Evolutionary conservation across 2,113 vertebrate genomes (phyloP), one percentile per base, ranked within the genome.

Genomic region (Pluvianellus socialis): DNA sequence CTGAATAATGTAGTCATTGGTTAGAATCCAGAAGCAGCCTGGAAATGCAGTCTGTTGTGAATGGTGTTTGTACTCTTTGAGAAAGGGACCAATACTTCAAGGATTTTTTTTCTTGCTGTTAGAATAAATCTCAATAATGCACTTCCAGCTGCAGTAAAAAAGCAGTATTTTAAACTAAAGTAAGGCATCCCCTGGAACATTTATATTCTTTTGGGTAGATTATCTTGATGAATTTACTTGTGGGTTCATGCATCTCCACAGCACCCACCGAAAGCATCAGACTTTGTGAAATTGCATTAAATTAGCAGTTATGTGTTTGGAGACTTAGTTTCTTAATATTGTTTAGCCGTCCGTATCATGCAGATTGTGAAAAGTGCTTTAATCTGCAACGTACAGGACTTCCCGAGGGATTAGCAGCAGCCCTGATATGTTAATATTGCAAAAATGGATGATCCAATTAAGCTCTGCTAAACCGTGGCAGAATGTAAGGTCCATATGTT

Each of bases 391-490:
- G 88, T 76, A 72, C 88, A 86, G 94, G 79, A 40, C 58, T 76
- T 94, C 95, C 89, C 2, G 0, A 45, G 92, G 91, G 96, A 97
- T 97, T 82, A 97, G 91, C 89, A 71, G 71, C 95, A 71, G 90
- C 90, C 89, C 84, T 90, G 84, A 77, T 79, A 90, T 90, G 95
- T 95, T 96, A 96, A 97, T 97, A 94, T 90, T 66, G 79, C 88
- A 92, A 92, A 97, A 97, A 98, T 96, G 96, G 89, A 97, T 97
- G 95, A 97, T 97, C 97, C 96, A 96, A 97, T 98, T 97, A 96
- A 93, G 79, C 52, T 67, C 73, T 68, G 88, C 87, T 97, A 95
- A 95, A 94, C 47, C 92, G 86, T 33, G 68, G 80, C 91, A 86
- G 86, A 63, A 94, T 68, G 40, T 28, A 40, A 90, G 87, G 85